Evolutionary conservation across 23 tunicate species (phyloP), one percentile per base, ranked within the genome.

Genomic region (Styela plicata): DNA sequence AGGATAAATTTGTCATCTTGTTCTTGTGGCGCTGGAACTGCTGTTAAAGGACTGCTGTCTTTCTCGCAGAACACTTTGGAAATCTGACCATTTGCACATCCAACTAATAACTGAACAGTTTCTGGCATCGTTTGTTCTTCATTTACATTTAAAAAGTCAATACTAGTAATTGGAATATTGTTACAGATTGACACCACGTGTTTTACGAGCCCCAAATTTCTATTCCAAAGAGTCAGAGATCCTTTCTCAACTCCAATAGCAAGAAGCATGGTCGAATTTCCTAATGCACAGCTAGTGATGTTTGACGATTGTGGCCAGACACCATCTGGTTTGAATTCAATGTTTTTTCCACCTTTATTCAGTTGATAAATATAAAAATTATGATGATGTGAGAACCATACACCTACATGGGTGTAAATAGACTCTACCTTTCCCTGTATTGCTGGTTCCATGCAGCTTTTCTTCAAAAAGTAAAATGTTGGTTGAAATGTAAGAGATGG

Each of bases 171-270:
- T 0, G 89, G 64, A 26, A 85, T 35, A 23, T 24, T 20, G 2
- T 62, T 32, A 5, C 70, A 70, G 26, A 88, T 74, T 23, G n/a
- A n/a, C 17, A 52, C 32, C 22, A 79, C 73, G 21, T 80, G 74
- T 80, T 83, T 69, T 18, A 87, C 86, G 13, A 75, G 34, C 24
- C 93, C 82, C 64, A 85, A 3, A 63, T 85, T 93, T 36, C 90
- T 33, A 70, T 93, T 89, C 34, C 91, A 76, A 5, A 93, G 79
- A n/a, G 82, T 69, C 0, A 93, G 67, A 28, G 82, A 35, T 2
- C 98, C 98, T 30, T 66, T 84, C 67, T 76, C 80, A 26, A 88
- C 74, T 2, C 98, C 98, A 31, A 93, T 52, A 2, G 89, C 98
- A 26, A 93, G 3, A 22, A 85, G 70, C 33, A 67, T 83, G 26